Base-by-base conservation (phyloP, 2,797 vertebrate species). In the Gobionotothen gibberifrons region DNA sequence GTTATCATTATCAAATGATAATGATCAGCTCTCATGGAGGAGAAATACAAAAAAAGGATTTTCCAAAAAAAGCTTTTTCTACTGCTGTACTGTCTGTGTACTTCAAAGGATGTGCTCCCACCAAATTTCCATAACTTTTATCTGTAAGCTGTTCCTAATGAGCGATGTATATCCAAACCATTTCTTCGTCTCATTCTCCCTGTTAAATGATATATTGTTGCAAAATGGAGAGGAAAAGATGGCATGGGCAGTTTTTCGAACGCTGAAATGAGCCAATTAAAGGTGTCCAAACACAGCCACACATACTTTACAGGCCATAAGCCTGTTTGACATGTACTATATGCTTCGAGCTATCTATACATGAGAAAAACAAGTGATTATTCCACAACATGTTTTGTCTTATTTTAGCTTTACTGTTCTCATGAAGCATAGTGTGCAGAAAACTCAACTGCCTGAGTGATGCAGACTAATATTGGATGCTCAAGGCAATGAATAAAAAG, bases 1-100 rank as follows among this genome's bases (percentile, higher is more conserved):
- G 89, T 88, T 91, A 90, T 91, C 89, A 84, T 92, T 89, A 91
- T 88, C 89, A 85, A 86, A 91, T 86, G 84, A 90, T 93, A 84
- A 92, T 92, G 88, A 92, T 86, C 82, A 83, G 76, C 79, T 79
- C 67, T 84, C 63, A n/a, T 56, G 39, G 80, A 88, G 55, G 78
- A 72, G 70, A 83, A 77, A 71, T 44, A 65, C 0, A 56, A 39
- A 29, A 56, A 64, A 67, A 53, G 77, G 77, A 73, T 65, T 43
- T 83, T 88, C 85, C 76, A 83, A 87, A 88, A 87, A 89, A 91
- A 89, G 84, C 68, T 73, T 82, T 36, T 69, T 69, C 53, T 71
- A 77, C 47, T 74, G 53, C 80, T 72, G 72, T 81, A 89, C 69
- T 80, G 71, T 86, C 75, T 81, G 77, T 51, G 55, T 40, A 92